Base-by-base conservation (phyloP, 1,140 invertebrate species). In the Limonius californicus region DNA sequence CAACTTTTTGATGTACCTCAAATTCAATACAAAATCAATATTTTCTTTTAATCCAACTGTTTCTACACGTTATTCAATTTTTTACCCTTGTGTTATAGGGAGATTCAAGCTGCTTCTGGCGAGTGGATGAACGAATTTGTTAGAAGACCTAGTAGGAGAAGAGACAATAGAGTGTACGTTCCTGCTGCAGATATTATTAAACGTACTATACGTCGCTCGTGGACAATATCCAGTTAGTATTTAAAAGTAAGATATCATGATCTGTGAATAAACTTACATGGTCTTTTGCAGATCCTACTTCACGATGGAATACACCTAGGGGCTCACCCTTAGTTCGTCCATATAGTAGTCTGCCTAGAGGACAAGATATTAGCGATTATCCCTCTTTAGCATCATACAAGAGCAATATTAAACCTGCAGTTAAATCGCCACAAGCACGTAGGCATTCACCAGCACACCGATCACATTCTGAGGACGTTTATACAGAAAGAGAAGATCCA, bases 91-190 rank as follows among this genome's bases (percentile, higher is more conserved):
- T 50, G 18, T 74, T 73, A 19, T 78, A 90, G 88, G 80, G 86
- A 89, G 75, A 78, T 89, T 65, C 85, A 87, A 74, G 81, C 83
- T 11, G 82, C 84, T 20, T 84, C 84, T 60, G 85, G 84, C 50
- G 86, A 89, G 70, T 89, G 87, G 87, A 84, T 87, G 76, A 86
- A 85, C 74, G 86, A 86, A 66, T 84, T 84, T 60, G 74, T 80
- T 15, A 73, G 78, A 50, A 68, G 78, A 54, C 74, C 77, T 1
- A 78, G 78, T 61, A 73, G 75, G 64, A 63, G 77, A 55, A 68
- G 76, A 54, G 77, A 80, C 62, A 76, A 79, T 63, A 77, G 81
- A 39, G 79, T 81, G 61, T 81, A 80, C 67, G 73, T 85, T 21
- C 82, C 83, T 21, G 81, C 86, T 58, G 80, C 85, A 45, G 86